Conservation (phyloP, 2,113 vertebrate genomes). For the Phrynosoma platyrhinos region DNA sequence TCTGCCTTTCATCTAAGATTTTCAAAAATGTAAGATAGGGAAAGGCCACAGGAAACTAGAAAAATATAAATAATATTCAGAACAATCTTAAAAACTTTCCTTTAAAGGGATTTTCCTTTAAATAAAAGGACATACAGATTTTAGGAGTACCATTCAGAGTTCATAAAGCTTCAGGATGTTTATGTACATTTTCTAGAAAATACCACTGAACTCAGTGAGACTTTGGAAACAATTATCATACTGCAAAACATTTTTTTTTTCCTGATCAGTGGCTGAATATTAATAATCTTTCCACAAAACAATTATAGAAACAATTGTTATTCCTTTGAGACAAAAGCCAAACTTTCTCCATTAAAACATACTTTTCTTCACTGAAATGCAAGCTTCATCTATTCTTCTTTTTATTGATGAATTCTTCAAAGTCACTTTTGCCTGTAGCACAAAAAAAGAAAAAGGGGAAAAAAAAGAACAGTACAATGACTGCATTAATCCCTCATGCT, state of each 20-base stretch:
- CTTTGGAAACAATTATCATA: neutral
- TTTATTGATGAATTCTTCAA: conserved; percentile 92
- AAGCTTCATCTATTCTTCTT: conserved; percentile 88
- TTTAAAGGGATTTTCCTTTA: neutral
- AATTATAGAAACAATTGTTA: conserved; percentile 15
- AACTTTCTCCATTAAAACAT: conserved; percentile 58
- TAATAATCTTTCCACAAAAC: conserved; percentile 16
- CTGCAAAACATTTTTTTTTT: neutral
- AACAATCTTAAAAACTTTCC: neutral
- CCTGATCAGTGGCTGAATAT: neutral
- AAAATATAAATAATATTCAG: neutral
- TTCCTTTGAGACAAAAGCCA: neutral
- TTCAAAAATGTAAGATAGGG: neutral
- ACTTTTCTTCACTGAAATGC: conserved; percentile 84
- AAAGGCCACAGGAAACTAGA: neutral
- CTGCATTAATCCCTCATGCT: neutral
- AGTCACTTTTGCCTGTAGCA: conserved; percentile 88
- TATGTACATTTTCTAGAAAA: neutral
- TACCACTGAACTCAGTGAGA: neutral
- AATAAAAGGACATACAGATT: neutral
- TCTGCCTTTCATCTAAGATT: neutral
- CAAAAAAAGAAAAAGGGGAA: conserved; percentile 24
- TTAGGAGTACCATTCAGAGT: neutral
- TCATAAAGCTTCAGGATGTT: neutral
- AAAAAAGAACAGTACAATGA: conserved; percentile 19